Evolutionary conservation across 2,797 vertebrate genomes (phyloP).

Genomic region (Diplodus puntazzo): DNA sequence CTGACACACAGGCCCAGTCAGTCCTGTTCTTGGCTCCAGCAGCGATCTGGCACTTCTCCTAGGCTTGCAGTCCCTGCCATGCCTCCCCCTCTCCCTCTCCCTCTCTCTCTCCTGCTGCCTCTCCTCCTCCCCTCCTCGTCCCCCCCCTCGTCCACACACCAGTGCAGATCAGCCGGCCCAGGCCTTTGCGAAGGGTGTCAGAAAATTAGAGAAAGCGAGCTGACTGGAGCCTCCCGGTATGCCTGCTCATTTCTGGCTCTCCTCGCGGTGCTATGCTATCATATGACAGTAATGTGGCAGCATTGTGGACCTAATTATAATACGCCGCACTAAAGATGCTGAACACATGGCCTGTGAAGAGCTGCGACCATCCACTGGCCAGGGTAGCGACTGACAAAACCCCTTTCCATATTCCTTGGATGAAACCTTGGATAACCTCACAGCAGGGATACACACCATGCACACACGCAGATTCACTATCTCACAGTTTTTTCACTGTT

Average conservation of each 20-base stretch:
- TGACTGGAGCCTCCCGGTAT: slow-evolving; percentile 42
- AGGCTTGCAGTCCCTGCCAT: slow-evolving; percentile 72
- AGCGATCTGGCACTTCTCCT: slow-evolving; percentile 77
- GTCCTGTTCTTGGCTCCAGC: slow-evolving; percentile 80
- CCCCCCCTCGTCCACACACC: slow-evolving; percentile 59
- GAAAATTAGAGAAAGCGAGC: slow-evolving; percentile 20
- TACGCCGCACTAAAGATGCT: slow-evolving; percentile 49
- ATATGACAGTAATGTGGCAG: slow-evolving; percentile 55
- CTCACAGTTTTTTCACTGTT: slow-evolving; percentile 68
- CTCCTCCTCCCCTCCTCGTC: slow-evolving; percentile 29
- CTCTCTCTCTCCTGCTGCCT: slow-evolving; percentile 36
- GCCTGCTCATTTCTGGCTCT: slow-evolving; percentile 53
- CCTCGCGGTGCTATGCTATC: slow-evolving; percentile 32
- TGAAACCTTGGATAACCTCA: slow-evolving; percentile 59
- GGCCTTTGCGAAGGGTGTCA: slow-evolving; percentile 61
- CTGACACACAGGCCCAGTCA: slow-evolving; percentile 79
- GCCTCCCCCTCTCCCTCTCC: slow-evolving; percentile 16
- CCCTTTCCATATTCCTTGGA: slow-evolving; percentile 41
- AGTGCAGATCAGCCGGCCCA: slow-evolving; percentile 62
- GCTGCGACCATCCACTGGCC: slow-evolving; percentile 29
- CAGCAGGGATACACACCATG: slow-evolving; percentile 19
- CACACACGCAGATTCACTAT: slow-evolving; percentile 34
- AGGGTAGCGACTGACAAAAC: slow-evolving; percentile 46
- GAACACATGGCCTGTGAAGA: slow-evolving; percentile 51
- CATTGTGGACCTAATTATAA: slow-evolving; percentile 51